Conservation (phyloP, 2,888 invertebrate species). For the Coenonympha glycerion region DNA sequence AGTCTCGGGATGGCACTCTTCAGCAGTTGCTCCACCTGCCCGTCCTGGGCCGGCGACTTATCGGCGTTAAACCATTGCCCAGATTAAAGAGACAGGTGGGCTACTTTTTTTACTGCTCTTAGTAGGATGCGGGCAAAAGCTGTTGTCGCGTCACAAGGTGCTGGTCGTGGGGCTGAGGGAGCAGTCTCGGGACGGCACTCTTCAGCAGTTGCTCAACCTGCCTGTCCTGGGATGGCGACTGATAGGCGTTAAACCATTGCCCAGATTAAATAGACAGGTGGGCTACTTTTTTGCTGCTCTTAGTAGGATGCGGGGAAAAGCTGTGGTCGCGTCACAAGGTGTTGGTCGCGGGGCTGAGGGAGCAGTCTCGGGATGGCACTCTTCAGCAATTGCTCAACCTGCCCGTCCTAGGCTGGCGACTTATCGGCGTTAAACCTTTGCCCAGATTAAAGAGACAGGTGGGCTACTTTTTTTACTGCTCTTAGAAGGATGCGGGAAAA, state of each 20-base stretch:
- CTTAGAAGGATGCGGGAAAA: too few species aligned
- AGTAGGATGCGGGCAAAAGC: too few species aligned
- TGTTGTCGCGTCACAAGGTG: conserved; percentile 80
- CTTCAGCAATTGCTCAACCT: conserved; percentile 80
- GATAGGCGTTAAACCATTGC: conserved; percentile 47
- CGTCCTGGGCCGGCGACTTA: conserved; percentile 82
- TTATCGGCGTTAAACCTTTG: conserved; percentile 54
- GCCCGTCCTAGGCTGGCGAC: conserved; percentile 84
- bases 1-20: conserved; percentile 83
- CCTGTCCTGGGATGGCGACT: conserved; percentile 85
- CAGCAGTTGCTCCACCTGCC: conserved; percentile 81
- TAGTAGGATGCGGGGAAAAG: too few species aligned
- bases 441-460: conserved; percentile 63
- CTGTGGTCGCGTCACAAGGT: conserved; percentile 80
- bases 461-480: too few species aligned
- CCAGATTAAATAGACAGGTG: conserved; percentile 63
- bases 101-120: too few species aligned
- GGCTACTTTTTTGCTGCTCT: too few species aligned
- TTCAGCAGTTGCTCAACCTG: conserved; percentile 80
- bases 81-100: conserved; percentile 62
- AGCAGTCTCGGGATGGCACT: conserved; percentile 82
- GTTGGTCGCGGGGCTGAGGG: conserved; percentile 79
- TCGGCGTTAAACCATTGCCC: conserved; percentile 48
- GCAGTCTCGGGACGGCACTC: conserved; percentile 82
- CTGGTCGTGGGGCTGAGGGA: conserved; percentile 81